phyloP scores from a whole-genome alignment of 1,140 invertebrate species.

The Zaprionus camerounensis region DNA sequence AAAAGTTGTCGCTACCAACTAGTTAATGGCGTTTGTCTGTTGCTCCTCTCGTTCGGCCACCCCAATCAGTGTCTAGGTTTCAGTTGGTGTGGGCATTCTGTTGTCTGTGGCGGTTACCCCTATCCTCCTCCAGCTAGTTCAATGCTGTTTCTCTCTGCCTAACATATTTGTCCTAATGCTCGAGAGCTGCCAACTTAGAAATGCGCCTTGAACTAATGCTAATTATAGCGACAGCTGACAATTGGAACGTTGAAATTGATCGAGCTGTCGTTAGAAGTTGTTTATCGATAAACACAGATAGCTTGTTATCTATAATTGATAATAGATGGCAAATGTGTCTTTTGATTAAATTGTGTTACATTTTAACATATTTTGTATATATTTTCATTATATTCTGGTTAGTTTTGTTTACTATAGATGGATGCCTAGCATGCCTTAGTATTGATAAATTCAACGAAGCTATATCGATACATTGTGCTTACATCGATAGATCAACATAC shows the following conservation, averaged over 20 bases:
- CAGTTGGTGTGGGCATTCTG: slow-evolving; percentile 32
- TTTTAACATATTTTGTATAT: not conserved
- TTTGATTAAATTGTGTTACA: not conserved
- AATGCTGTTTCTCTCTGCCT: slow-evolving; percentile 4
- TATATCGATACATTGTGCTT: not conserved
- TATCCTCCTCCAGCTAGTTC: not conserved
- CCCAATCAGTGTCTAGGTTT: not conserved
- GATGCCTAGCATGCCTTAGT: too few relatives aligned
- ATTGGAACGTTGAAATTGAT: not conserved
- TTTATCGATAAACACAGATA: not conserved
- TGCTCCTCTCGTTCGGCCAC: not conserved
- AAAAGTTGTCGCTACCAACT: slow-evolving; percentile 78
- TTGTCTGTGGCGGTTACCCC: slow-evolving; percentile 10
- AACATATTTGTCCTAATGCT: slow-evolving; percentile 18
- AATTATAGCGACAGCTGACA: slow-evolving; percentile 23
- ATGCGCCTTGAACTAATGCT: slow-evolving; percentile 8
- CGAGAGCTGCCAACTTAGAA: not conserved
- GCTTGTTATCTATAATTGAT: not conserved
- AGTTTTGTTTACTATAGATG: not conserved
- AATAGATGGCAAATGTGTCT: not conserved
- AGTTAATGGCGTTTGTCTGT: slow-evolving; percentile 79
- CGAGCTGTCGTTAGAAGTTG: slow-evolving; percentile 4
- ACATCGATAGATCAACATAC: not conserved
- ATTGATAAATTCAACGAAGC: not conserved
- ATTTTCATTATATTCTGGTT: not conserved